phyloP scores from a whole-genome alignment of 2,888 invertebrate species.

The Tenthredo livida region DNA sequence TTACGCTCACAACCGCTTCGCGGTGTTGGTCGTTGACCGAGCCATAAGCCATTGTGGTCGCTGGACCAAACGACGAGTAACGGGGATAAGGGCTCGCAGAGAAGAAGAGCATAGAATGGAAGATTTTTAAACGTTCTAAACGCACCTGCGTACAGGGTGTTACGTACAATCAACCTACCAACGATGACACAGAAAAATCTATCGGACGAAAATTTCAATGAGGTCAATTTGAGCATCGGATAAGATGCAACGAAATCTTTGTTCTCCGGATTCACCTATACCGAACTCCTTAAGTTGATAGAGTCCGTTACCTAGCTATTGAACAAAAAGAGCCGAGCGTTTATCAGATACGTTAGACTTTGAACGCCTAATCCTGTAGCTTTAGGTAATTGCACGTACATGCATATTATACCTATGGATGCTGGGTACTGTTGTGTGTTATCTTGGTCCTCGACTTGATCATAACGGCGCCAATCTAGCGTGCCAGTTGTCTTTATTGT shows the following conservation, averaged over 20 bases:
- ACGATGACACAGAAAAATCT: background rate
- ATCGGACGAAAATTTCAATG: background rate
- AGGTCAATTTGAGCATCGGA: too few relatives aligned
- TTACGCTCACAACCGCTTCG: background rate
- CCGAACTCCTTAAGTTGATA: background rate
- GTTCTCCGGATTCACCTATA: background rate
- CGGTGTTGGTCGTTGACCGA: conserved; percentile 28
- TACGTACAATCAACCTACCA: background rate
- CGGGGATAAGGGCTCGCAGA: background rate
- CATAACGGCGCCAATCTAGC: conserved; percentile 26
- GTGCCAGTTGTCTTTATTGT: conserved; percentile 38
- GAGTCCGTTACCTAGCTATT: background rate
- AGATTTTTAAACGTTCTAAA: conserved; percentile 5
- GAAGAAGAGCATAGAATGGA: background rate
- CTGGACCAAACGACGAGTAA: conserved; percentile 20
- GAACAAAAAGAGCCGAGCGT: background rate
- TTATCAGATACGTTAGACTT: background rate
- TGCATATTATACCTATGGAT: conserved; percentile 1
- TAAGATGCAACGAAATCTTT: too few relatives aligned
- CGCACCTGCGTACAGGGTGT: background rate
- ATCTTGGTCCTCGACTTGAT: conserved; percentile 20
- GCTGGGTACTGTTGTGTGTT: background rate
- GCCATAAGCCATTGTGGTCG: conserved; percentile 36
- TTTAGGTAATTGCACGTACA: background rate
- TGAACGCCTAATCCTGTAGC: background rate